Evolutionary conservation across 1,140 invertebrate genomes (phyloP).

Genomic region (Brachionus asplanchnoidis): DNA sequence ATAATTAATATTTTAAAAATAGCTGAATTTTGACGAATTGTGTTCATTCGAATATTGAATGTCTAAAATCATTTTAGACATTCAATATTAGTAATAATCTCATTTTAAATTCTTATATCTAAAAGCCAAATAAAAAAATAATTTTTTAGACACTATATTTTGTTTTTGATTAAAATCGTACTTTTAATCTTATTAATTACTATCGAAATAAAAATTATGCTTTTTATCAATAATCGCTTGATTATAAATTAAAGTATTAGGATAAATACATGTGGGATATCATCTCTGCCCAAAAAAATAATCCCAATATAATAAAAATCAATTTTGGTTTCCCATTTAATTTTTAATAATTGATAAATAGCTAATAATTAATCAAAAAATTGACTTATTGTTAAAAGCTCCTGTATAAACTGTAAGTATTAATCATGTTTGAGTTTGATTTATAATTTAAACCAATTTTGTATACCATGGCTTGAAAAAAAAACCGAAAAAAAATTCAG

Average conservation of each 20-base stretch:
- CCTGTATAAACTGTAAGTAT: no score
- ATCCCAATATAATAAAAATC: not conserved
- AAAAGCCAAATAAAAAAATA: not conserved
- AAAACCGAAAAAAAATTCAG: no score
- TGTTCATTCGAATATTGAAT: not conserved
- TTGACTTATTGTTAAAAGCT: no score
- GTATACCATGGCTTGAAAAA: no score
- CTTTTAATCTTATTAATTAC: no score
- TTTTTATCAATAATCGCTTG: not conserved
- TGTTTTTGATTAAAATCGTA: not conserved
- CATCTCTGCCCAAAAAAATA: not conserved
- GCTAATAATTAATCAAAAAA: no score
- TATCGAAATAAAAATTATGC: not conserved
- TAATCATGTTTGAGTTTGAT: no score
- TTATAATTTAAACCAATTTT: no score
- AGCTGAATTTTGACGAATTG: not conserved
- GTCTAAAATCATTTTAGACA: not conserved
- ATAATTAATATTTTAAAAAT: not conserved
- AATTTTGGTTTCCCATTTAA: not conserved
- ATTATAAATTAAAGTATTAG: not conserved
- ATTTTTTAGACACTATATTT: not conserved
- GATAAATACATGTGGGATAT: not conserved
- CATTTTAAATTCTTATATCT: not conserved
- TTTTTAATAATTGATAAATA: no score
- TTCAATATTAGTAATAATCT: not conserved